Percentiles rank a stretch among this genome's conserved stretches.
Conservation (phyloP, 2,113 vertebrate species). For the Diadophis punctatus region DNA sequence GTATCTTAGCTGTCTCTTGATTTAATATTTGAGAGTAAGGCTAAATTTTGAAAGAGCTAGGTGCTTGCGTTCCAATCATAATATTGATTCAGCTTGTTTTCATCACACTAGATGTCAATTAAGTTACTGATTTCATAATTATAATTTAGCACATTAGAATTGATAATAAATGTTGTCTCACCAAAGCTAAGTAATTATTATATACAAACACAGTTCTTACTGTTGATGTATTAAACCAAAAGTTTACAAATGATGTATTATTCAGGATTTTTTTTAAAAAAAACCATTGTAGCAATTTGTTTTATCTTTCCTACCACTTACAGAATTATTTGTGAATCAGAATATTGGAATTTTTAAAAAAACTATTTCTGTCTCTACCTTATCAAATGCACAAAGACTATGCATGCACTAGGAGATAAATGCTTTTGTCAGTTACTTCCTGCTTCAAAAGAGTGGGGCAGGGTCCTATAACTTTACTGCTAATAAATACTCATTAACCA, state of each 20-base stretch:
- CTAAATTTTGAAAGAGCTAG: conserved; percentile 54
- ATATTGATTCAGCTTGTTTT: conserved; percentile 60
- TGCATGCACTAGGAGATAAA: background rate
- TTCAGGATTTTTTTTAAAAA: conserved; percentile 29
- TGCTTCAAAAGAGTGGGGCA: background rate
- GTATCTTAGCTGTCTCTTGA: conserved; percentile 34
- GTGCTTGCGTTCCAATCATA: conserved; percentile 51
- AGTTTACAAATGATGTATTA: conserved; percentile 54
- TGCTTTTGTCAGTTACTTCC: background rate
- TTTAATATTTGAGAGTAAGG: conserved; percentile 50
- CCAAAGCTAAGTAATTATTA: conserved; percentile 58
- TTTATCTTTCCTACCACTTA: conserved; percentile 33
- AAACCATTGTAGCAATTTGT: conserved; percentile 40
- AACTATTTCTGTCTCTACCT: background rate
- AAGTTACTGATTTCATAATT: conserved; percentile 72
- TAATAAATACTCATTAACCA: background rate
- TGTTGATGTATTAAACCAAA: conserved; percentile 59
- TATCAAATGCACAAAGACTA: background rate
- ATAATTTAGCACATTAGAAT: conserved; percentile 60
- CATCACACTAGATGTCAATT: conserved; percentile 67
- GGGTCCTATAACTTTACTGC: background rate
- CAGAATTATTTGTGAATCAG: background rate
- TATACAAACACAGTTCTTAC: conserved; percentile 53
- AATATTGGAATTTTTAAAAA: conserved; percentile 11
- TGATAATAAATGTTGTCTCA: conserved; percentile 68